phyloP scores from a whole-genome alignment of 2,888 invertebrate species.

The Drosophila robusta region DNA sequence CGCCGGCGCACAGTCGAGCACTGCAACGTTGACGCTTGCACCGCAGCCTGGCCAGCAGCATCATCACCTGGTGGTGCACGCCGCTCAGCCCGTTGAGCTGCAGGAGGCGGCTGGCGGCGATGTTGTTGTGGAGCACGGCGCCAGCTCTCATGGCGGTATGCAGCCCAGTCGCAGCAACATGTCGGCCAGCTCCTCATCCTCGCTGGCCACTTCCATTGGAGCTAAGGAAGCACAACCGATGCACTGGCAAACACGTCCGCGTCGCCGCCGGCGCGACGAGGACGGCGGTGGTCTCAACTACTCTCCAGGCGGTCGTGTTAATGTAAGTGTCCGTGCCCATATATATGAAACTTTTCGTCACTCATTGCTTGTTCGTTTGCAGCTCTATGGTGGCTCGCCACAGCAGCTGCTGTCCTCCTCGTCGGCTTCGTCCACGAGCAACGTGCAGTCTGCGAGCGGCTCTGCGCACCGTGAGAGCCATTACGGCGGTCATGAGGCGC shows the following conservation, averaged over 20 bases:
- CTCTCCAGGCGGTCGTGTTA: slow-evolving; percentile 76
- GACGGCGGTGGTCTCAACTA: slow-evolving; percentile 80
- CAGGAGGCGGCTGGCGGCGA: slow-evolving; percentile 46
- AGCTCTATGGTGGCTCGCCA: slow-evolving; percentile 73
- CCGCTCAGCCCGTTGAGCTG: slow-evolving; percentile 55
- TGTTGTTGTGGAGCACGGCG: slow-evolving; percentile 56
- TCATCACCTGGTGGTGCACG: slow-evolving; percentile 54
- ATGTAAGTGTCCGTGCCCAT: slow-evolving; percentile 51
- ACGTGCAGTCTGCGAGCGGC: slow-evolving; percentile 51
- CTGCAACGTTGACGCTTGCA: slow-evolving; percentile 69
- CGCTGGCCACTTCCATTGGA: slow-evolving; percentile 76
- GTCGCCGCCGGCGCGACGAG: slow-evolving; percentile 83
- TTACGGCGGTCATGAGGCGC: slow-evolving; percentile 75
- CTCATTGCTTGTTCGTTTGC: slow-evolving; percentile 13
- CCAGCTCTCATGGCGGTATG: slow-evolving; percentile 53
- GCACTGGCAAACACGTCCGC: slow-evolving; percentile 80
- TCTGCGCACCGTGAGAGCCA: slow-evolving; percentile 66
- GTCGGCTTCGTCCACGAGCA: slow-evolving; percentile 59
- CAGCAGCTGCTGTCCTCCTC: slow-evolving; percentile 68
- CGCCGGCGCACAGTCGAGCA: slow-evolving; percentile 61
- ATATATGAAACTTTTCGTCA: background rate
- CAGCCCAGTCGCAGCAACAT: slow-evolving; percentile 75
- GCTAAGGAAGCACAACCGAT: slow-evolving; percentile 65
- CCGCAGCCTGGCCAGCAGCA: slow-evolving; percentile 59
- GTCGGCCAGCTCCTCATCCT: slow-evolving; percentile 78